These are phyloP conservation scores for Bugulina stolonifera DNA, from an alignment of 2,888 invertebrate species.

Conservation along the genomic window DNA sequence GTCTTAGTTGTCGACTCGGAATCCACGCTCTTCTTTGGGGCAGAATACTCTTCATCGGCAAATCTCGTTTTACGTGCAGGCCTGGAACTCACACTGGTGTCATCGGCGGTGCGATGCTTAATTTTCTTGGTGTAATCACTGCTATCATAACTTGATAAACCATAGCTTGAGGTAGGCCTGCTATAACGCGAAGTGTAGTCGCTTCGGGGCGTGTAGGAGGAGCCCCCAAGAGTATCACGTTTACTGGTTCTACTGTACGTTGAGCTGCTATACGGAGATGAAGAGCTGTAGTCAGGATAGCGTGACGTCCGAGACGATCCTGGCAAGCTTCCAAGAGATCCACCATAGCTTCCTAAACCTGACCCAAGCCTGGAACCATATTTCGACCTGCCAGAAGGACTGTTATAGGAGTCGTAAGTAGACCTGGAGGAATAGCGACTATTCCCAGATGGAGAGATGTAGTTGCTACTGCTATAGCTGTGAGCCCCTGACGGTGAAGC, in stretches of 20 bases:
- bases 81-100: not conserved
- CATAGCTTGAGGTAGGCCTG: conserved; percentile 14
- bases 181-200: not conserved
- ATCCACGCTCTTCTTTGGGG: not conserved
- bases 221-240: not conserved
- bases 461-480: not conserved
- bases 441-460: not conserved
- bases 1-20: not conserved
- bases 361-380: not conserved
- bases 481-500: not conserved
- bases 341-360: not conserved
- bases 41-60: conserved; percentile 1
- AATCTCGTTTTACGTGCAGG: conserved; percentile 6
- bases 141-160: too few relatives aligned
- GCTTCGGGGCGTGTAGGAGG: not conserved
- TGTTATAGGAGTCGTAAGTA: not conserved
- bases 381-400: not conserved
- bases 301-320: not conserved
- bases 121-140: not conserved
- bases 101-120: not conserved
- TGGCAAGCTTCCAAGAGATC: not conserved
- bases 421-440: not conserved
- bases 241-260: not conserved
- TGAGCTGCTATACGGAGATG: not conserved
- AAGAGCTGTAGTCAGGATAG: not conserved